phyloP scores from a whole-genome alignment of 2,888 invertebrate genomes.

The Sisyra nigra region DNA sequence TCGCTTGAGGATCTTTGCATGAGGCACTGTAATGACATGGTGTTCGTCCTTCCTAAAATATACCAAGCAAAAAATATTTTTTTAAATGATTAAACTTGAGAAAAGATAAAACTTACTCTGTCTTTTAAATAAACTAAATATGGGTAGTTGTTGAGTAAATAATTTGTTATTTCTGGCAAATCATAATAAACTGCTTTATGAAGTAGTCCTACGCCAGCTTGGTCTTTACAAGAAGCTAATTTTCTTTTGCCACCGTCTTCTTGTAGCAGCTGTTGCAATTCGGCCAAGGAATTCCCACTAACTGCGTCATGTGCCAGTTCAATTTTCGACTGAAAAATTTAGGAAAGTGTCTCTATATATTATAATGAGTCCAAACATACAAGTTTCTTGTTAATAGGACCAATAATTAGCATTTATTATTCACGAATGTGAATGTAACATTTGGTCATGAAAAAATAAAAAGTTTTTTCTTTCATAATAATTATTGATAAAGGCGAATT shows the following conservation, averaged over 20 bases:
- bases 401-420: background rate
- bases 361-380: background rate
- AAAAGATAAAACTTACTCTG: conserved; percentile 35
- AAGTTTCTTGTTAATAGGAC: background rate
- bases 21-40: conserved; percentile 50
- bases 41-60: conserved; percentile 43
- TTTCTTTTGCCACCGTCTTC: conserved; percentile 31
- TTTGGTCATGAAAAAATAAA: no score
- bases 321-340: conserved; percentile 44
- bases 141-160: conserved; percentile 52
- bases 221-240: conserved; percentile 45
- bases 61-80: background rate
- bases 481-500: background rate
- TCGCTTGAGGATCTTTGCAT: conserved; percentile 36
- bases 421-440: background rate
- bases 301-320: conserved; percentile 62
- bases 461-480: no score
- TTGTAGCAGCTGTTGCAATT: conserved; percentile 37
- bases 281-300: conserved; percentile 50
- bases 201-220: conserved; percentile 52
- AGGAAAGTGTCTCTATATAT: background rate
- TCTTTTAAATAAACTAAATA: conserved; percentile 48
- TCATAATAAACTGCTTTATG: conserved; percentile 70
- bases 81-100: background rate
- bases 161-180: conserved; percentile 52